Evolutionary conservation across 92 coral and sea anemone species (phyloP), one percentile per base, ranked within the genome.

Genomic region (Porites cylindrica): DNA sequence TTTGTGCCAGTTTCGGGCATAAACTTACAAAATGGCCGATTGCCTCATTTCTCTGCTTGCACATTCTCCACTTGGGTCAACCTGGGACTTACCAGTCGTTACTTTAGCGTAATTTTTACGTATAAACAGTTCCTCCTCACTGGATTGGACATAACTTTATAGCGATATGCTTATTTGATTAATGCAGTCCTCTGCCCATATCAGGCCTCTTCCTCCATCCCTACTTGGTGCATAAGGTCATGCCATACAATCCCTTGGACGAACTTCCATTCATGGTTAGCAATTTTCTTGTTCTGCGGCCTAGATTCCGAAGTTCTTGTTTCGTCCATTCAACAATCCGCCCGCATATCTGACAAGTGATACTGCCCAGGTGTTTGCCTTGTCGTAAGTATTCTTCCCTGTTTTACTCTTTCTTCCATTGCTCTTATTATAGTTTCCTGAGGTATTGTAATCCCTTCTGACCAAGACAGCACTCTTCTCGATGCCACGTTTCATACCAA

Each of bases 1-100:
- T 87, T 72, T 90, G 90, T 53, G 84, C 88, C 83, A 90, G 61
- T 86, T 86, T 81, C 56, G 66, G 66, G 78, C 85, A 81, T 66
- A 64, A 86, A 80, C 80, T 86, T 18, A 86, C 71, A 72, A 91
- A 52, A 80, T 91, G 93, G 72, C 74, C 62, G 80, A 82, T 86
- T 52, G 90, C 85, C 90, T 90, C 90, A 62, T 85, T 82, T 76
- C 43, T 70, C 63, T 60, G 70, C 79, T 77, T 71, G 77, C 85
- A 59, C 85, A 86, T 78, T 78, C 80, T 86, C 68, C 90, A 86
- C 68, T 63, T 60, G 72, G 90, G 82, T 72, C 63, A 18, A 52
- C 77, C 78, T 70, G 84, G 58, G 79, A 60, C 86, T 72, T 86
- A 74, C 79, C 90, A 16, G 79, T 86, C 79, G 32, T 86, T 78